phyloP scores from a whole-genome alignment of 2,797 vertebrate genomes.

The Alectoris magna region DNA sequence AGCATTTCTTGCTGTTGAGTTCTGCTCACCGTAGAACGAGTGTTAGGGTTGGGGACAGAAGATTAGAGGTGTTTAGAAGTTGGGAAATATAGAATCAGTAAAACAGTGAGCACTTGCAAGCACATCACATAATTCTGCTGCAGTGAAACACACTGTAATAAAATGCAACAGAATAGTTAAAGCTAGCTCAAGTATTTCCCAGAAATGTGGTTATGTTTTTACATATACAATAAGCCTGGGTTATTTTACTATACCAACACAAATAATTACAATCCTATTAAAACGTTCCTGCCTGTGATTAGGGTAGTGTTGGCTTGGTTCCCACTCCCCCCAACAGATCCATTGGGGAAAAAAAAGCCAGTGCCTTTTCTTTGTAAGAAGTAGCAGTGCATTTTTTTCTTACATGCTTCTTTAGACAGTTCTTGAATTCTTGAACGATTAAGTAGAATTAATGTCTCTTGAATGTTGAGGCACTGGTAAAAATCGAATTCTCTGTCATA shows the following conservation, averaged over 20 bases:
- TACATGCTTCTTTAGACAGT: slow-evolving; percentile 21
- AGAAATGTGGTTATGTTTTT: slow-evolving; percentile 49
- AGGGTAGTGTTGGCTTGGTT: slow-evolving; percentile 29
- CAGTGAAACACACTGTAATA: slow-evolving; percentile 18
- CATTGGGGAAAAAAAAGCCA: background rate
- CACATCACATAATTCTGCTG: background rate
- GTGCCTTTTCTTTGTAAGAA: slow-evolving; percentile 22
- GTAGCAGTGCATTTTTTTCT: background rate
- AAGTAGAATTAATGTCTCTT: slow-evolving; percentile 62
- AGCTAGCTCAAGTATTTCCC: slow-evolving; percentile 17
- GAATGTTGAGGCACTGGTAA: slow-evolving; percentile 29
- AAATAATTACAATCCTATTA: slow-evolving; percentile 67
- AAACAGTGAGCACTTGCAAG: slow-evolving; percentile 21
- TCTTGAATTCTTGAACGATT: slow-evolving; percentile 53
- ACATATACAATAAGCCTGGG: background rate
- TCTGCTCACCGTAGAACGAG: background rate
- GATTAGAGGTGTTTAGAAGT: background rate
- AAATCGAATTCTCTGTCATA: slow-evolving; percentile 72
- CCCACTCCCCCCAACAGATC: slow-evolving; percentile 14
- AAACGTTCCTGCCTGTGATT: slow-evolving; percentile 56
- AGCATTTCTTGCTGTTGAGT: background rate
- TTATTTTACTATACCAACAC: slow-evolving; percentile 55
- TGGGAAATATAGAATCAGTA: background rate
- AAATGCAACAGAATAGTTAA: slow-evolving; percentile 55
- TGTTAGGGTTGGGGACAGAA: background rate